A percentile compares a stretch with the other conserved stretches of the same genome.
Conservation (phyloP, 1,140 invertebrate genomes). For the Anastatus disparis region DNA sequence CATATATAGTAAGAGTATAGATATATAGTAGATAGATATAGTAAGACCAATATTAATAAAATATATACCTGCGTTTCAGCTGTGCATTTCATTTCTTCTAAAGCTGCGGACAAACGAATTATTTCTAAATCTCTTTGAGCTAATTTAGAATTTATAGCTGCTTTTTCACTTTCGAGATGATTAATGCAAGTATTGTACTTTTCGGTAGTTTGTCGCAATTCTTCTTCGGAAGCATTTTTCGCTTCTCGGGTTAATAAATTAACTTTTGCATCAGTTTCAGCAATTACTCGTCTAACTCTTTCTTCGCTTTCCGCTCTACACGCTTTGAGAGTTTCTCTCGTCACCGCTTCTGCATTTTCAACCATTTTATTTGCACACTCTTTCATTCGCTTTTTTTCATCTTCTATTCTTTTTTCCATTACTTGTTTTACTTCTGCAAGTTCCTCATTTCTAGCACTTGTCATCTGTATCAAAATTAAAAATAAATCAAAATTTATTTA, state of each 20-base stretch:
- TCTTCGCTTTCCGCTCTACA: constrained; percentile 58
- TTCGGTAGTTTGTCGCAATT: constrained; percentile 51
- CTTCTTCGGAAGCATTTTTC: constrained; percentile 50
- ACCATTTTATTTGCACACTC: constrained; percentile 56
- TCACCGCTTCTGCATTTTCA: constrained; percentile 57
- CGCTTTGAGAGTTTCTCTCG: constrained; percentile 55
- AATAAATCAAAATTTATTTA: constrained; percentile 15
- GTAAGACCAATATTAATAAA: constrained; percentile 1
- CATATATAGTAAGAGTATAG: no score
- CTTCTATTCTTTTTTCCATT: constrained; percentile 50
- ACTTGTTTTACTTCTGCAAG: constrained; percentile 51
- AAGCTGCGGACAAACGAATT: constrained; percentile 45
- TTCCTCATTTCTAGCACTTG: constrained; percentile 50
- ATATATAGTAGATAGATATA: no score
- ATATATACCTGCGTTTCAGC: constrained; percentile 58
- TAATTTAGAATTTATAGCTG: constrained; percentile 51
- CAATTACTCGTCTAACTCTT: constrained; percentile 54
- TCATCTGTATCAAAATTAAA: constrained; percentile 44
- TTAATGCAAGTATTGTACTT: constrained; percentile 51
- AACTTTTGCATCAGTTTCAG: constrained; percentile 57
- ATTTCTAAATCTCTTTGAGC: constrained; percentile 54
- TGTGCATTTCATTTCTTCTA: constrained; percentile 57
- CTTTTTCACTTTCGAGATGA: constrained; percentile 52
- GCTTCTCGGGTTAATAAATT: constrained; percentile 54
- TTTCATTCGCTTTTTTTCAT: constrained; percentile 51